Base-by-base conservation (phyloP, 1,140 invertebrate species). In the Hyphantria cunea region DNA sequence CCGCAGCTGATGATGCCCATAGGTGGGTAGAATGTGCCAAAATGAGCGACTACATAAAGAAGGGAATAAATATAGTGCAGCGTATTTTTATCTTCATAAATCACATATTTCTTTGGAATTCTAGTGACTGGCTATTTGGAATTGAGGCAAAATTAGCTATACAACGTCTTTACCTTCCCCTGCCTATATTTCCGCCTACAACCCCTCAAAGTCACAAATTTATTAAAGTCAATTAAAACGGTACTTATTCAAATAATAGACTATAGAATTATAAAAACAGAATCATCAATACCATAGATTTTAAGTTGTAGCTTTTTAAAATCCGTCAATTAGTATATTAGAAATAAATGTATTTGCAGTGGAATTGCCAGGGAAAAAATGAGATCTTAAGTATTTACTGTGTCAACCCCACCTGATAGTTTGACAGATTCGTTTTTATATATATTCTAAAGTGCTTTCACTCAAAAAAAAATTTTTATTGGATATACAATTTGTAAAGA, bases 251-350 rank as follows among this genome's bases (percentile, higher is more conserved):
- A 44, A 44, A 12, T 13, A 7, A 39, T 39, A 39, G 37, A n/a
- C 37, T n/a, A 8, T 55, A 15, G 12, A 14, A 45, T 33, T 45
- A 31, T 55, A 44, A 25, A 44, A 55, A 55, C 41, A 33, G 17
- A 44, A 55, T 45, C 53, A 39, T 39, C 37, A 39, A 25, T 55
- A 55, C 53, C 41, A 45, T 45, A 55, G 31, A 33, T 33, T 55
- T 45, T 55, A 55, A 55, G 53, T 3, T 39, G n/a, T 39, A 9
- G 37, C 9, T 39, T 25, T 5, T 3, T 10, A 37, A 37, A 37
- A 37, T 37, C 34, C 11, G 34, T 37, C 34, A 37, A 37, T 37
- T 37, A 37, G 2, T 25, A 25, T 37, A 4, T 37, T n/a, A n/a
- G n/a, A 10, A 37, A 7, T 8, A 10, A 2, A 10, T 2, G 34